Conservation (phyloP, 2,113 vertebrate genomes). For the Oreochromis aureus region DNA sequence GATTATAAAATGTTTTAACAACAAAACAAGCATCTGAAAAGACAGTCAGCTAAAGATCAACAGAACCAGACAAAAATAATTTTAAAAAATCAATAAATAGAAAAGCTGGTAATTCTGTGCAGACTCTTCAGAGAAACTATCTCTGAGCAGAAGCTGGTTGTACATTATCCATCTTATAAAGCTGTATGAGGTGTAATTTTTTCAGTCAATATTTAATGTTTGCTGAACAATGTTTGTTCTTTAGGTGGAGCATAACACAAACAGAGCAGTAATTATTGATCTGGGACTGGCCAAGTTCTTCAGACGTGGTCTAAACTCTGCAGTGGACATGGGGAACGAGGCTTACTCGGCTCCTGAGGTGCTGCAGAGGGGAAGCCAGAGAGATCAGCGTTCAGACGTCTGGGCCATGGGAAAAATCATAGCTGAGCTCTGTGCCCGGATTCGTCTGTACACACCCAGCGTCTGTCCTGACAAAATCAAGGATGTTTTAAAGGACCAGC, state of each 20-base stretch:
- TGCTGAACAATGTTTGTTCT: not conserved
- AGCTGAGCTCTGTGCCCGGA: constrained; percentile 62
- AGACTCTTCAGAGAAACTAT: not conserved
- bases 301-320: constrained; percentile 56
- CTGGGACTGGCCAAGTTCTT: constrained; percentile 73
- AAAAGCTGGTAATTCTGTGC: not conserved
- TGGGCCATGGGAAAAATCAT: constrained; percentile 77
- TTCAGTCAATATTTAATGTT: not conserved
- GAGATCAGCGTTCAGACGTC: constrained; percentile 67
- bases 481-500: constrained; percentile 45
- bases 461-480: constrained; percentile 60
- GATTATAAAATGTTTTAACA: not conserved
- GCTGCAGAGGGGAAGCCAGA: constrained; percentile 9
- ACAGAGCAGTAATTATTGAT: constrained; percentile 73
- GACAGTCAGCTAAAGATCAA: not conserved
- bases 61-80: not conserved
- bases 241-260: constrained; percentile 69
- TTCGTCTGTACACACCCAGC: constrained; percentile 54
- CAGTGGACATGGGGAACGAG: constrained; percentile 63
- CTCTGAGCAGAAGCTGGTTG: not conserved
- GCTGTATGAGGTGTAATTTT: not conserved
- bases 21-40: not conserved
- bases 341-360: constrained; percentile 73
- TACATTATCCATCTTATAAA: not conserved
- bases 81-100: not conserved